A percentile compares a stretch with the other conserved stretches of the same genome.
phyloP scores from a whole-genome alignment of 1,140 invertebrate genomes.

The Macrobrachium rosenbergii region DNA sequence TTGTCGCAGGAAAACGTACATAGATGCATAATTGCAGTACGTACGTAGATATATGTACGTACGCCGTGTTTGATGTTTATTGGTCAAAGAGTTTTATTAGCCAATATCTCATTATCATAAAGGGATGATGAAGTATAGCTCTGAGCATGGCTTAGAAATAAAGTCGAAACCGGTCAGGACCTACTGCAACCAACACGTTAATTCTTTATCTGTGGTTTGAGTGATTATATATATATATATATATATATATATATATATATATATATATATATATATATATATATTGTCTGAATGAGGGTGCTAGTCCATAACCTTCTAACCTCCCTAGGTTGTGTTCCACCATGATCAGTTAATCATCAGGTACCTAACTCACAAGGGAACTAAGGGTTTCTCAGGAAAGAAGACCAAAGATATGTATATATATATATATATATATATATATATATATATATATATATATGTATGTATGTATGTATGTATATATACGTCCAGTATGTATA shows the following conservation, averaged over 20 bases:
- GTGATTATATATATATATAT: slow-evolving; percentile 20
- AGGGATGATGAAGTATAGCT: no score
- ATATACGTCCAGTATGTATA: no score
- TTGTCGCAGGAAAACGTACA: neutral
- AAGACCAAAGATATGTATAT: slow-evolving; percentile 11
- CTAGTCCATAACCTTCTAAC: no score
- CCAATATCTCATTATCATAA: neutral
- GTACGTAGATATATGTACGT: neutral
- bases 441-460: slow-evolving; percentile 13
- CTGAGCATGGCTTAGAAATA: no score
- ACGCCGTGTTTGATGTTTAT: neutral
- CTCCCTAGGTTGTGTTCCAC: no score
- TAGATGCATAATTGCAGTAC: neutral
- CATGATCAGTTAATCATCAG: no score
- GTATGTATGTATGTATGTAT: slow-evolving; percentile 10
- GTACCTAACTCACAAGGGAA: no score
- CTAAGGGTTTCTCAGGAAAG: no score
- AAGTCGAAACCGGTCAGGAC: no score
- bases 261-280: slow-evolving; percentile 10
- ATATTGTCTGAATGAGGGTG: no score
- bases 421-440: slow-evolving; percentile 12
- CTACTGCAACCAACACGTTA: no score
- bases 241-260: slow-evolving; percentile 9
- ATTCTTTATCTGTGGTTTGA: neutral
- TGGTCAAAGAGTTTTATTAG: no score